Evolutionary conservation across 2,888 invertebrate species (phyloP).

Genomic region (Drosophila lacicola): DNA sequence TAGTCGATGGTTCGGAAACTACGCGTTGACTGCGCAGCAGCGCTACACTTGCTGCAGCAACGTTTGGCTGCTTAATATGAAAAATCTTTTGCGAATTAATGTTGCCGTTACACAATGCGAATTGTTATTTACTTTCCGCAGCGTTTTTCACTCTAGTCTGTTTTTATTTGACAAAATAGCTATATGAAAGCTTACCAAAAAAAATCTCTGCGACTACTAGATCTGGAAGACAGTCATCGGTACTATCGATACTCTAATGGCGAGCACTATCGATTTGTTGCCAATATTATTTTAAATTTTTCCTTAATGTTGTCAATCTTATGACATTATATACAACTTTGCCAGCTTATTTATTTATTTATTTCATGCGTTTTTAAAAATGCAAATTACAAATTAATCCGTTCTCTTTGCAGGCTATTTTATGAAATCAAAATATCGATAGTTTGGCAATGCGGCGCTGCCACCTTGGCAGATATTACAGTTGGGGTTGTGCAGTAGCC

Average conservation of each 20-base stretch:
- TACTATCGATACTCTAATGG: slow-evolving; percentile 29
- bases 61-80: slow-evolving; percentile 4
- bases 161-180: slow-evolving; percentile 26
- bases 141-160: slow-evolving; percentile 5
- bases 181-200: slow-evolving; percentile 64
- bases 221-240: slow-evolving; percentile 42
- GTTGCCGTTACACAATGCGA: neutral
- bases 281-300: neutral
- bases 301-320: neutral
- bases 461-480: neutral
- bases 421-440: neutral
- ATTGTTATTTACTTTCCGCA: neutral
- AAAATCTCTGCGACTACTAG: slow-evolving; percentile 60
- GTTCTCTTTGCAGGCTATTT: neutral
- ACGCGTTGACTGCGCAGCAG: slow-evolving; percentile 70
- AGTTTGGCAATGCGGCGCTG: neutral
- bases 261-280: slow-evolving; percentile 5
- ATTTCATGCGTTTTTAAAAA: neutral
- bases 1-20: slow-evolving; percentile 54
- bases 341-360: neutral
- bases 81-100: neutral
- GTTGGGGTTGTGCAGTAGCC: slow-evolving; percentile 26
- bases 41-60: slow-evolving; percentile 35
- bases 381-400: neutral
- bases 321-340: neutral